Base-by-base conservation (phyloP, 2,888 invertebrate species). In the Drosophila neutralis region DNA sequence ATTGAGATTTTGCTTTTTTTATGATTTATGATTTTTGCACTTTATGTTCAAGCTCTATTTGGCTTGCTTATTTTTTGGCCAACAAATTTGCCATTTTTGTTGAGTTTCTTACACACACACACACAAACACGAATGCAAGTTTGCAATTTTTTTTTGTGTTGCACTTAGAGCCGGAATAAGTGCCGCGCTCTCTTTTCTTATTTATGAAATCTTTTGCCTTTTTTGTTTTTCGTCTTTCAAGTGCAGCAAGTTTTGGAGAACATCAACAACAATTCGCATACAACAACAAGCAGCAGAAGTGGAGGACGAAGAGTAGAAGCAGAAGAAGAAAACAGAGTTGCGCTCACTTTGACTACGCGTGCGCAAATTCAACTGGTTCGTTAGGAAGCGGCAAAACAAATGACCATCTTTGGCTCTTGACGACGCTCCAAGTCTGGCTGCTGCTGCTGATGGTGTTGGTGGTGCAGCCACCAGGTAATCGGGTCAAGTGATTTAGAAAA, bases 341-440 rank as follows among this genome's bases (percentile, higher is more conserved):
- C 57, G 63, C 78, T 78, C 78, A 82, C 79, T 78, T 45, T 69
- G 69, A 75, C 75, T 79, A 87, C 84, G 88, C 84, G 81, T 90
- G 90, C 86, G 90, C 86, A 80, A 90, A 78, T 80, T 88, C 89
- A 87, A 87, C 90, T 86, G 86, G 89, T 90, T 78, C 83, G 90
- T 85, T 87, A 90, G 86, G 90, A 87, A 87, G 86, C 86, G 90
- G 87, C 81, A 89, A 88, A 89, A 83, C 83, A 86, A 90, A 86
- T 86, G 86, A 84, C 85, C 90, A 85, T 73, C 79, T 78, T 73
- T 80, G 78, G 72, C 56, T 65, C 65, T 64, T 56, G 76, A 52
- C 75, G 75, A 48, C 51, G 73, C 38, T 56, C 33, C 35, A 56
- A 42, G 57, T 29, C 57, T 57, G 11, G 61, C 35, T 58, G 66